phyloP scores from a whole-genome alignment of 2,113 vertebrate species.

The Numida meleagris region DNA sequence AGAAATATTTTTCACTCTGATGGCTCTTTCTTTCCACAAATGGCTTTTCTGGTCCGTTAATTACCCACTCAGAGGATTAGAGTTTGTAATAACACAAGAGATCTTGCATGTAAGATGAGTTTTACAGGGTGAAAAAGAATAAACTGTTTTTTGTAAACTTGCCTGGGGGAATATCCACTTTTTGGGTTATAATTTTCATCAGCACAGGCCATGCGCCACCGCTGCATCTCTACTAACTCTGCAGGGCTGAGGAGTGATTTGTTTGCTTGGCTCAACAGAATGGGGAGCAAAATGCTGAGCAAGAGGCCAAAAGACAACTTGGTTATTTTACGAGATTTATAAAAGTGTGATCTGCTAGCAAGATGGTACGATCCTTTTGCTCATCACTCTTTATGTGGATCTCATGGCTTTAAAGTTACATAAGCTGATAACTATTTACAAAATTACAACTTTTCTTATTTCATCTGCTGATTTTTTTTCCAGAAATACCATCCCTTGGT shows the following conservation, averaged over 20 bases:
- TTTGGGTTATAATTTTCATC: conserved; percentile 52
- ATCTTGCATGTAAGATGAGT: conserved; percentile 71
- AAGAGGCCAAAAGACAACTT: conserved; percentile 58
- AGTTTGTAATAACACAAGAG: conserved; percentile 74
- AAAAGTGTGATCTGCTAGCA: background rate
- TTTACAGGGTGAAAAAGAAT: conserved; percentile 72
- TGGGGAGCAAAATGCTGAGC: conserved; percentile 67
- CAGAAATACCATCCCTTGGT: conserved; percentile 35
- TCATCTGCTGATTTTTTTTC: conserved; percentile 17
- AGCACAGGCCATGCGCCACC: conserved; percentile 29
- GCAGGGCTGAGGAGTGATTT: conserved; percentile 49
- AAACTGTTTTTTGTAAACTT: conserved; percentile 68
- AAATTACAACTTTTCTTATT: conserved; percentile 44
- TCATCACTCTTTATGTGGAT: background rate
- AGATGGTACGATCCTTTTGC: background rate
- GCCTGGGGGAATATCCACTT: conserved; percentile 52
- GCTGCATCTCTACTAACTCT: conserved; percentile 34
- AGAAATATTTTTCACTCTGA: conserved; percentile 82
- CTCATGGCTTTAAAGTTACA: background rate
- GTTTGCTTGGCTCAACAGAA: conserved; percentile 62
- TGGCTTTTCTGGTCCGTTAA: conserved; percentile 81
- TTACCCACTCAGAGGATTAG: conserved; percentile 83
- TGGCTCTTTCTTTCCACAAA: conserved; percentile 79
- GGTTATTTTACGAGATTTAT: background rate
- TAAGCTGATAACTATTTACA: conserved; percentile 30